These are phyloP conservation scores for Microctenopoma stevenorrisi DNA, from an alignment of 2,797 vertebrate genomes.

Conservation along the genomic window DNA sequence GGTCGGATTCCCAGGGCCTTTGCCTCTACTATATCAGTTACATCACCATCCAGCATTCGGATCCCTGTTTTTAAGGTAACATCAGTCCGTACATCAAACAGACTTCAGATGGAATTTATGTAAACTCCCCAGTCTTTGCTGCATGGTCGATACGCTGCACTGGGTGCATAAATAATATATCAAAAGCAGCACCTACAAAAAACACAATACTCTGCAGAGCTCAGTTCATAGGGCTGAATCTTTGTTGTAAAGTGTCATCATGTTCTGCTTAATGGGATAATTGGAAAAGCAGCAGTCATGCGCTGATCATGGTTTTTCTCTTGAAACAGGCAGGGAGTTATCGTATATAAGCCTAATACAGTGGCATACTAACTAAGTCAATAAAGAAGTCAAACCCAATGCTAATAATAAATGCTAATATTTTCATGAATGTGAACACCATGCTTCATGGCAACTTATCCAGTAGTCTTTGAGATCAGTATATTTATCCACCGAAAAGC, in stretches of 20 bases:
- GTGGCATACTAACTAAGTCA: too few species aligned
- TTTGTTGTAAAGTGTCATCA: too few species aligned
- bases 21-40: constrained; percentile 90
- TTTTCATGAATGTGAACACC: neutral
- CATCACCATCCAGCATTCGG: constrained; percentile 91
- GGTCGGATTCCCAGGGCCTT: constrained; percentile 88
- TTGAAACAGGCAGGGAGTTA: too few species aligned
- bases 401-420: neutral
- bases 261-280: too few species aligned
- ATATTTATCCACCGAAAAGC: neutral
- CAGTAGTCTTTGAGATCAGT: too few species aligned
- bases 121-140: neutral
- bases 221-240: too few species aligned
- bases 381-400: too few species aligned
- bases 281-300: too few species aligned
- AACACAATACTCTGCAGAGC: too few species aligned
- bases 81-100: neutral
- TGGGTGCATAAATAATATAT: too few species aligned
- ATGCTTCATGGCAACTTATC: neutral
- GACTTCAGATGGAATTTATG: neutral
- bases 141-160: neutral
- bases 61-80: constrained; percentile 80
- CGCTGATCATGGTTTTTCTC: too few species aligned
- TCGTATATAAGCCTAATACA: neutral
- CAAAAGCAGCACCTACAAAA: neutral